A percentile compares a stretch with the other conserved stretches of the same genome.
Evolutionary conservation across 2,113 vertebrate species (phyloP).

Genomic region (Upupa epops): DNA sequence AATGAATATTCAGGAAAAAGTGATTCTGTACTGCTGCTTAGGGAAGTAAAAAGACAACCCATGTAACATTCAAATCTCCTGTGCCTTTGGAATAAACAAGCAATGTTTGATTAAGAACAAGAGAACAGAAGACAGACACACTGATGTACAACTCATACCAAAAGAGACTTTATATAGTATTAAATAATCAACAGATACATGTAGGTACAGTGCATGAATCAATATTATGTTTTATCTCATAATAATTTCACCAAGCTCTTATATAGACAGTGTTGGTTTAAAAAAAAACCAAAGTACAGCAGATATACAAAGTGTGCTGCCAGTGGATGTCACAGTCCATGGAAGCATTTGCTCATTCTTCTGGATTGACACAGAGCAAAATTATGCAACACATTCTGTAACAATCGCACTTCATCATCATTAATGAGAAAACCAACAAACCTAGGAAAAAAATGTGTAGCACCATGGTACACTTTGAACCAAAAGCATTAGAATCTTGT

Average conservation of each 20-base stretch:
- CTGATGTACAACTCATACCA: slow-evolving; percentile 7
- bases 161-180: neutral
- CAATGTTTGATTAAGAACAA: slow-evolving; percentile 53
- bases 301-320: neutral
- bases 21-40: slow-evolving; percentile 45
- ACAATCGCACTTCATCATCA: neutral
- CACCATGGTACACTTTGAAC: neutral
- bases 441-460: neutral
- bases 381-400: neutral
- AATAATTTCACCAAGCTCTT: neutral
- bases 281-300: neutral
- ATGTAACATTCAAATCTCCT: slow-evolving; percentile 49
- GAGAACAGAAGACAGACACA: neutral
- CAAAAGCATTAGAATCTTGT: neutral
- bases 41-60: slow-evolving; percentile 52
- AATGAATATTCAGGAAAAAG: slow-evolving; percentile 69
- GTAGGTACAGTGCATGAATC: neutral
- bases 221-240: neutral
- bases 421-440: slow-evolving; percentile 26
- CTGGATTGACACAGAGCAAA: neutral
- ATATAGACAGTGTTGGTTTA: neutral
- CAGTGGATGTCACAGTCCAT: neutral
- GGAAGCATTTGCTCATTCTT: slow-evolving; percentile 29
- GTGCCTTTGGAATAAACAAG: slow-evolving; percentile 64
- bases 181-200: slow-evolving; percentile 27